phyloP scores from a whole-genome alignment of 2,797 vertebrate species.

The Eupleurogrammus muticus region DNA sequence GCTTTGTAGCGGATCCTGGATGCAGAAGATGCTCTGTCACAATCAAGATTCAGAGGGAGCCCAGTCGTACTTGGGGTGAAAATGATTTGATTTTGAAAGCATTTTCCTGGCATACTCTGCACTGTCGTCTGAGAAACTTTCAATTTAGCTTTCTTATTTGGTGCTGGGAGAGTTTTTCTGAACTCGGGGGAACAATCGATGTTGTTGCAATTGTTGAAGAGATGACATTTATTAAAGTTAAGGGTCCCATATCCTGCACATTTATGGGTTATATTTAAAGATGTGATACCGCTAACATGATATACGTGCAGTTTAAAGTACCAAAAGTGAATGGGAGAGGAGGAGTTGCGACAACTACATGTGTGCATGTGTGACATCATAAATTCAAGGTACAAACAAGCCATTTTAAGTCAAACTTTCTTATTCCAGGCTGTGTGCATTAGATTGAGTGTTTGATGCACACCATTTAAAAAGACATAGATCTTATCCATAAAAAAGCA shows the following conservation, averaged over 20 bases:
- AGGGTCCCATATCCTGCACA: neutral
- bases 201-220: neutral
- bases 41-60: neutral
- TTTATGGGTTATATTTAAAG: no score
- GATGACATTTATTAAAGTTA: slow-evolving; percentile 6
- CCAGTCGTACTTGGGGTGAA: neutral
- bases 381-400: no score
- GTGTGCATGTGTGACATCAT: no score
- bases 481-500: no score
- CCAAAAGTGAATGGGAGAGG: no score
- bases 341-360: no score
- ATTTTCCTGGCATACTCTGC: neutral
- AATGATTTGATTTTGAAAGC: slow-evolving; percentile 1
- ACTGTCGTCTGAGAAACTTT: slow-evolving; percentile 20
- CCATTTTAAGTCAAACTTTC: no score
- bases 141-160: neutral
- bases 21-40: slow-evolving; percentile 13
- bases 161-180: slow-evolving; percentile 16
- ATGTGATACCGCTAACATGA: no score
- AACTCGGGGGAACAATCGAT: slow-evolving; percentile 25
- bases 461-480: no score
- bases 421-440: no score
- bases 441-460: no score
- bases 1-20: neutral
- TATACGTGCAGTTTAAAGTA: no score